These are phyloP conservation scores for Clarias fuscus DNA, from an alignment of 2,797 vertebrate species.

Conservation along the genomic window DNA sequence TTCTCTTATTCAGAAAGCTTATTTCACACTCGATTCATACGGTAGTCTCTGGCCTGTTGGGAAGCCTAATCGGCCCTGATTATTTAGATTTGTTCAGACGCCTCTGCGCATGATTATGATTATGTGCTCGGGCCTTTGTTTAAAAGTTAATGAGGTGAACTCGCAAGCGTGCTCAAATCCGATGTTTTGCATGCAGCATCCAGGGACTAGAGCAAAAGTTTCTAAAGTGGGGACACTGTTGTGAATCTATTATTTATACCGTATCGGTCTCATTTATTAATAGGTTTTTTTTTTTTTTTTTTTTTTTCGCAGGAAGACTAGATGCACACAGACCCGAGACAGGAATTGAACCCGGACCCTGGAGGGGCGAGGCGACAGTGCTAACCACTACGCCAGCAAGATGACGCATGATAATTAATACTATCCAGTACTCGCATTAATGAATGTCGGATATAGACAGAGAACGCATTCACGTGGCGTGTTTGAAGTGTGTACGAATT, in stretches of 20 bases:
- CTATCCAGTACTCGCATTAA: no score
- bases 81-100: background rate
- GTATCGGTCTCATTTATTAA: background rate
- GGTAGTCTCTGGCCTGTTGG: background rate
- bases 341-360: no score
- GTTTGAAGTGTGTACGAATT: background rate
- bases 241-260: background rate
- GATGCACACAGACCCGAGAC: no score
- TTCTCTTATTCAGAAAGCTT: background rate
- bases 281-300: background rate
- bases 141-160: slow-evolving; percentile 10
- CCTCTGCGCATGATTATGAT: background rate
- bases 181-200: background rate
- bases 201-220: background rate
- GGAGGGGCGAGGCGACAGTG: no score
- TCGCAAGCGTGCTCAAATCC: background rate
- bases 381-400: no score
- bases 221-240: background rate
- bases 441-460: no score
- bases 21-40: background rate
- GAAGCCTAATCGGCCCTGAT: background rate
- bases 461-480: no score
- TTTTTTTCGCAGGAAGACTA: no score
- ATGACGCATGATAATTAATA: no score
- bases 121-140: background rate